A percentile compares a stretch with the other conserved stretches of the same genome.
Evolutionary conservation across 2,888 invertebrate genomes (phyloP).

Genomic region (Lymantria monacha): DNA sequence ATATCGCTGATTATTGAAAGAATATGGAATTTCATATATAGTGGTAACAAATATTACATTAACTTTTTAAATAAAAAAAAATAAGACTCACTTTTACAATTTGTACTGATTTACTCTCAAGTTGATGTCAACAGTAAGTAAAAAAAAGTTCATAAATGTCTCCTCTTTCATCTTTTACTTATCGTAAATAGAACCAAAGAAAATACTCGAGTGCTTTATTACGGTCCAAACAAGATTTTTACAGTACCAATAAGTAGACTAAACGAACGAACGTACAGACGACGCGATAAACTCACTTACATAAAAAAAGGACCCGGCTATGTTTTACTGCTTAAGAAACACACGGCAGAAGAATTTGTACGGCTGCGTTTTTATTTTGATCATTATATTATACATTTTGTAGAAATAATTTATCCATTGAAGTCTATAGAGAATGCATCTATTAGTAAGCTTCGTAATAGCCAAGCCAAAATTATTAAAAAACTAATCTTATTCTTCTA

Average conservation of each 20-base stretch:
- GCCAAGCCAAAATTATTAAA: too few species aligned
- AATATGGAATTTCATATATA: too few species aligned
- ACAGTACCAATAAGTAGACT: constrained; percentile 4
- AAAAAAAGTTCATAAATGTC: background rate
- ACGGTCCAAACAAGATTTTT: constrained; percentile 2
- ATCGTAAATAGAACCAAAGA: background rate
- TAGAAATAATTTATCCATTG: too few species aligned
- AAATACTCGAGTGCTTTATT: constrained; percentile 1
- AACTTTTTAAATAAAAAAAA: too few species aligned
- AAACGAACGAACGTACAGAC: constrained; percentile 15
- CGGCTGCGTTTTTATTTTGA: too few species aligned
- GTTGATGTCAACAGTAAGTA: background rate
- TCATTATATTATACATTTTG: too few species aligned
- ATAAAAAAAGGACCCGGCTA: constrained; percentile 26
- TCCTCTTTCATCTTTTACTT: background rate
- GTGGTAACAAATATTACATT: too few species aligned
- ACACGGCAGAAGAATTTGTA: constrained; percentile 2
- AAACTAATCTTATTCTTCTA: too few species aligned
- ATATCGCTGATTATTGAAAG: too few species aligned
- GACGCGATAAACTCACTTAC: constrained; percentile 24
- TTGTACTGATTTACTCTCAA: background rate
- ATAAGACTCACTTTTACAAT: too few species aligned
- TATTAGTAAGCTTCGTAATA: too few species aligned
- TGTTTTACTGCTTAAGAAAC: constrained; percentile 22
- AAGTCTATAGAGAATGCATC: too few species aligned